Conservation (phyloP, 2,113 vertebrate species). For the Lucifuga dentata region DNA sequence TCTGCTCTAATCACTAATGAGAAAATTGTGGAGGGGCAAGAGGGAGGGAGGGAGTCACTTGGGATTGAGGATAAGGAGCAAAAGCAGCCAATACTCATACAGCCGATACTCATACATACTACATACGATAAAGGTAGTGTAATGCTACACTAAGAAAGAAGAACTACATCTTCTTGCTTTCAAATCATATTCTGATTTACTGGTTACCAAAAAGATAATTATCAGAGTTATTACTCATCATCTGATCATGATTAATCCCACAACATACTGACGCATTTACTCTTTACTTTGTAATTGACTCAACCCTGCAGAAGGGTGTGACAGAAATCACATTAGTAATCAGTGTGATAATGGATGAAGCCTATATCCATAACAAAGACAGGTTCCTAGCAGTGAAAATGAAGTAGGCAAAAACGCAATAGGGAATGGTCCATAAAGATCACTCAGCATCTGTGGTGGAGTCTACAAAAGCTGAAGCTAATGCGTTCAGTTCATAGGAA, state of each 20-base stretch:
- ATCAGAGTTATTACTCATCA: constrained; percentile 56
- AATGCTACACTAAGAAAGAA: constrained; percentile 44
- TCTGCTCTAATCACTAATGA: constrained; percentile 82
- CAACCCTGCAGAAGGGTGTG: constrained; percentile 56
- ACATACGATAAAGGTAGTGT: constrained; percentile 48
- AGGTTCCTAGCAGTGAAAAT: constrained; percentile 41
- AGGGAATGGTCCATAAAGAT: constrained; percentile 64
- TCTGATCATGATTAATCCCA: constrained; percentile 37
- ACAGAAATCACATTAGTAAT: constrained; percentile 72
- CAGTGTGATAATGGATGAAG: constrained; percentile 70
- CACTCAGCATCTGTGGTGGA: constrained; percentile 62
- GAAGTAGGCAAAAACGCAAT: constrained; percentile 58
- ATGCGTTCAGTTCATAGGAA: constrained; percentile 51
- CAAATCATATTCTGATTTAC: constrained; percentile 53
- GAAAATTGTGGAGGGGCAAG: constrained; percentile 74
- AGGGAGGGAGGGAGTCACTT: constrained; percentile 41
- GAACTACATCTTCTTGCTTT: constrained; percentile 39
- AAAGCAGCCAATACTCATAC: no score
- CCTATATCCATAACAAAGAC: constrained; percentile 66
- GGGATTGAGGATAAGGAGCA: no score
- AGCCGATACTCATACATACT: constrained; percentile 1
- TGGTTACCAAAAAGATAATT: constrained; percentile 64
- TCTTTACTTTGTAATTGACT: constrained; percentile 67
- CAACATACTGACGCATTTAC: constrained; percentile 59
- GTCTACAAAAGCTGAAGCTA: constrained; percentile 51